Percentiles rank a stretch among this genome's conserved stretches.
Conservation (phyloP, 2,888 invertebrate genomes). For the Sarcophaga caerulescens region DNA sequence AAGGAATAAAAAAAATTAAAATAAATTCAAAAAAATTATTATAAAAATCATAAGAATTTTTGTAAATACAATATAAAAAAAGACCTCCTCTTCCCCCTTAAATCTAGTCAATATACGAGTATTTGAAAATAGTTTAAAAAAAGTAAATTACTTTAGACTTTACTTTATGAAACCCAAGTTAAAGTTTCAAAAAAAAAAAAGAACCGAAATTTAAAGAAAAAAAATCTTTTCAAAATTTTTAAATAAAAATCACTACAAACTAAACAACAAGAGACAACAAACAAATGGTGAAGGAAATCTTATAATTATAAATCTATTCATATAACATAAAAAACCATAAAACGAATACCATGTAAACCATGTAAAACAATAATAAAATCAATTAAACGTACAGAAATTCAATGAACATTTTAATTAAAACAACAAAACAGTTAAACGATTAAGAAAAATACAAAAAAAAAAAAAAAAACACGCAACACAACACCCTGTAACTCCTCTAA, state of each 20-base stretch:
- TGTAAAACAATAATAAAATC: neutral
- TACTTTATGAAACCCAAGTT: slow-evolving; percentile 16
- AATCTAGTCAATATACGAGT: slow-evolving; percentile 56
- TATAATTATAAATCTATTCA: neutral
- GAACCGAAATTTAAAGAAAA: slow-evolving; percentile 6
- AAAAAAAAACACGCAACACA: neutral
- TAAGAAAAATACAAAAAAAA: neutral
- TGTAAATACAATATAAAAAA: slow-evolving; percentile 56
- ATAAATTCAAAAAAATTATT: neutral
- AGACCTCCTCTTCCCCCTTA: neutral
- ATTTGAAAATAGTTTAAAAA: slow-evolving; percentile 33
- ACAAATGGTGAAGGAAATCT: neutral
- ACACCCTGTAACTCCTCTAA: too few species aligned
- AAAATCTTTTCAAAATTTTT: slow-evolving; percentile 46
- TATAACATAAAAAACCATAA: too few species aligned
- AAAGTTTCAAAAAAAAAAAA: slow-evolving; percentile 28
- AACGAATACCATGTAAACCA: too few species aligned
- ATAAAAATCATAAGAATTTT: slow-evolving; percentile 15
- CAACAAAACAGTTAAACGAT: slow-evolving; percentile 2
- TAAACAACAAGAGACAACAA: neutral
- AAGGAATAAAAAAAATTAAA: slow-evolving; percentile 3
- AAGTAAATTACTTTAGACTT: slow-evolving; percentile 61
- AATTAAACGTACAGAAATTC: neutral
- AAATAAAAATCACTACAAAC: slow-evolving; percentile 18
- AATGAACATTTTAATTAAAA: slow-evolving; percentile 30